Base-by-base conservation (phyloP, 2,113 vertebrate species). In the Prolemur simus region DNA sequence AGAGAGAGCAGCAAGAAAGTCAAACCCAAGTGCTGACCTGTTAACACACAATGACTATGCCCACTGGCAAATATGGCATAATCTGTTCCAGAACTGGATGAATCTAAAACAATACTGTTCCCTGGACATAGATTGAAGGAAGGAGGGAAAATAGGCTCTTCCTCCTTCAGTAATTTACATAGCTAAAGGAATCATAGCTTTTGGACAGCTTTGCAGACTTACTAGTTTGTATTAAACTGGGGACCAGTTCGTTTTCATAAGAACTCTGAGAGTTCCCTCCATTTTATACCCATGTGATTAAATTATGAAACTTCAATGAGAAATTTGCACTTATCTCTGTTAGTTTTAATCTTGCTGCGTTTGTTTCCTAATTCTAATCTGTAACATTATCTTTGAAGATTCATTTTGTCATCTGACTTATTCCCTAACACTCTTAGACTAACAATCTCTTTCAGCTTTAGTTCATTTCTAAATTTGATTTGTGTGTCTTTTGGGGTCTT, bases 311-410 rank as follows among this genome's bases (percentile, higher is more conserved):
- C 9, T 45, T 95, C 91, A 94, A 76, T 85, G 25, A 94, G 54
- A 95, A 95, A 15, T 76, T 89, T 81, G 32, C 78, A 87, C 87
- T 95, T 86, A 68, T 91, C 56, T 81, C 89, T 85, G 58, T 95
- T 84, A 89, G 17, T 76, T 77, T 93, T 87, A 58, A 84, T 93
- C 42, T 87, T 83, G 29, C 58, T 93, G n/a, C 69, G 93, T 97
- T 96, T 91, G 87, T 74, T 95, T 89, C 84, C 74, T 81, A 95
- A 56, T 84, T 96, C 80, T 47, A 96, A 25, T 84, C 80, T 93
- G 52, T 81, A 17, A 91, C 58, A 91, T 89, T 92, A 47, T 96
- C 78, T 97, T 95, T 87, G 49, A 74, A 95, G 87, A 25, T 86
- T 54, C 37, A 78, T 90, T 87, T 95, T 76, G 76, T 91, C 60